Base-by-base conservation (phyloP, 2,888 invertebrate genomes). In the Acronicta leporina region DNA sequence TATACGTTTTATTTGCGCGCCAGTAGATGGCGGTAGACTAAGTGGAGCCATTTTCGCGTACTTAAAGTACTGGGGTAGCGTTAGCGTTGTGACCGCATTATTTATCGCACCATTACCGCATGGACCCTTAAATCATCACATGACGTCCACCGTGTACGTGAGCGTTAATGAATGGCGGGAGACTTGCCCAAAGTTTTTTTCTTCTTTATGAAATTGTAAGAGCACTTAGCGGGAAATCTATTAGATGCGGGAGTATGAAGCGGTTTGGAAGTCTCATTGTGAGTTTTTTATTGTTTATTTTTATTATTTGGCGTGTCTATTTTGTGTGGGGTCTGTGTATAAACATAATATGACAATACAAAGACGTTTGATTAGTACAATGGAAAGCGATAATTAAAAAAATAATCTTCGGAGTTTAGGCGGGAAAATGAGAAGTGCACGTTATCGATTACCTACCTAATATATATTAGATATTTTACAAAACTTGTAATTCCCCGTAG, bases 41-140 rank as follows among this genome's bases (percentile, higher is more conserved):
- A 91, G 90, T 89, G 89, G 87, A 83, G 84, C 87, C 89, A 88
- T 90, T 90, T 87, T 88, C 86, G 87, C 83, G 87, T 89, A 89
- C 89, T 90, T 90, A 84, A 79, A 77, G 75, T 80, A 80, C 78
- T 73, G 79, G 79, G 75, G 77, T 79, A 80, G 75, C 77, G 75
- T 64, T 83, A 81, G 83, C 87, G 85, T 79, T 87, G 89, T 92
- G 90, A 90, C 93, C 91, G 87, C 82, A 88, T 93, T 94, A 94
- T 94, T 94, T 95, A 94, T 94, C 92, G 94, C 91, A 80, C 94
- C 95, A 94, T 94, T 95, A 94, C 90, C 82, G 90, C 87, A 84
- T 84, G 83, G 86, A 80, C 87, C 91, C 87, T 90, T 95, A 95
- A 95, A 95, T 95, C 94, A 95, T 95, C 91, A 87, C 90, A 89